A percentile compares a stretch with the other conserved stretches of the same genome.
These are phyloP conservation scores for Philaethria dido DNA, from an alignment of 2,888 invertebrate genomes.

Conservation along the genomic window DNA sequence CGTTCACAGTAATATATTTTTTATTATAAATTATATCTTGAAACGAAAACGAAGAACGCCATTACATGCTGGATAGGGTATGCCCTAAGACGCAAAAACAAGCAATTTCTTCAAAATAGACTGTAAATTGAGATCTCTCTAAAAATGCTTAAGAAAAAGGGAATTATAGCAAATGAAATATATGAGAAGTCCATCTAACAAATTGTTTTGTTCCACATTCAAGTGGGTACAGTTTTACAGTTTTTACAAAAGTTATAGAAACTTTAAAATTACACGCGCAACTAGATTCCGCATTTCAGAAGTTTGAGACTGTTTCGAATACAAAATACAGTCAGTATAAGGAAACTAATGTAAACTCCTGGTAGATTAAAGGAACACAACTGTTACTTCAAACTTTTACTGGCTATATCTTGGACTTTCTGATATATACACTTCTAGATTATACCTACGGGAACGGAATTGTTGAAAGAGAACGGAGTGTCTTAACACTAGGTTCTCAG, in stretches of 20 bases:
- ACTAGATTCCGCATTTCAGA: slow-evolving; percentile 41
- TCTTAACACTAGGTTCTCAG: too few species aligned
- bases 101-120: too few species aligned
- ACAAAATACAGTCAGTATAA: slow-evolving; percentile 34
- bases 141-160: too few species aligned
- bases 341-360: slow-evolving; percentile 15
- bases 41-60: too few species aligned
- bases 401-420: background rate
- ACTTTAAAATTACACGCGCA: slow-evolving; percentile 41
- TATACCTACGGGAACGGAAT: background rate
- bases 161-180: too few species aligned
- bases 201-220: background rate
- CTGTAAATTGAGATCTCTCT: too few species aligned
- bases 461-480: too few species aligned
- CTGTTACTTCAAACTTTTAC: slow-evolving; percentile 17
- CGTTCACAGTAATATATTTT: too few species aligned
- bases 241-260: slow-evolving; percentile 29
- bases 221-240: background rate
- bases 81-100: too few species aligned
- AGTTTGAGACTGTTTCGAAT: slow-evolving; percentile 30
- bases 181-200: background rate
- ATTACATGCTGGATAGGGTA: too few species aligned
- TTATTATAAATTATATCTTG: too few species aligned
- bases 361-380: slow-evolving; percentile 18
- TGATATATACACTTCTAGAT: background rate